phyloP scores from a whole-genome alignment of 2,888 invertebrate species.

The Meghimatium bilineatum region DNA sequence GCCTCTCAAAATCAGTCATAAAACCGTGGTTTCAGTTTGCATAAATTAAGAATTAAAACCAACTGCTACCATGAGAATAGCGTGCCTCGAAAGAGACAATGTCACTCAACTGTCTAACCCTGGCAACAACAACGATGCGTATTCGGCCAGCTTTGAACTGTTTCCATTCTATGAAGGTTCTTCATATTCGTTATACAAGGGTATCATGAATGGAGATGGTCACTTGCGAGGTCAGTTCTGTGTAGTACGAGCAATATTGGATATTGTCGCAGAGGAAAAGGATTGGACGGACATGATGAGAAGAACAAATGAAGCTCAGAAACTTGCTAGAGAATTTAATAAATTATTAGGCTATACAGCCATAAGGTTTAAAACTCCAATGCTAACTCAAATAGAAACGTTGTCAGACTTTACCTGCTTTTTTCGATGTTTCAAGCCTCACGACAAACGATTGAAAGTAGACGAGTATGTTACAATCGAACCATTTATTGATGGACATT shows the following conservation, averaged over 20 bases:
- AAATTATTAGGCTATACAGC: conserved; percentile 29
- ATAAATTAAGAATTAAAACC: too few species aligned
- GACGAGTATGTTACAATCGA: conserved; percentile 53
- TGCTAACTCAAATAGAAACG: conserved; percentile 47
- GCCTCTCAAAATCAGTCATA: too few species aligned
- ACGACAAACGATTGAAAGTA: conserved; percentile 51
- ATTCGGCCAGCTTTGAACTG: conserved; percentile 55
- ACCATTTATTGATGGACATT: conserved; percentile 49
- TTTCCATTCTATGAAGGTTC: conserved; percentile 57
- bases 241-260: conserved; percentile 51
- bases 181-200: conserved; percentile 53
- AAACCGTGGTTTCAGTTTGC: too few species aligned
- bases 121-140: conserved; percentile 35
- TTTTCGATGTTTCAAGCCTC: conserved; percentile 48
- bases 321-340: conserved; percentile 51
- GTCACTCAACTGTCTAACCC: conserved; percentile 46
- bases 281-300: conserved; percentile 47
- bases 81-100: conserved; percentile 55
- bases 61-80: conserved; percentile 45
- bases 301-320: conserved; percentile 37
- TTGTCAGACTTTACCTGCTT: conserved; percentile 53
- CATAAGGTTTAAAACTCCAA: conserved; percentile 47
- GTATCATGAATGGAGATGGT: conserved; percentile 52
- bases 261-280: conserved; percentile 11
- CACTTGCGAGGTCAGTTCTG: conserved; percentile 51